Base-by-base conservation (phyloP, 2,888 invertebrate genomes). In the Eudemis profundana region DNA sequence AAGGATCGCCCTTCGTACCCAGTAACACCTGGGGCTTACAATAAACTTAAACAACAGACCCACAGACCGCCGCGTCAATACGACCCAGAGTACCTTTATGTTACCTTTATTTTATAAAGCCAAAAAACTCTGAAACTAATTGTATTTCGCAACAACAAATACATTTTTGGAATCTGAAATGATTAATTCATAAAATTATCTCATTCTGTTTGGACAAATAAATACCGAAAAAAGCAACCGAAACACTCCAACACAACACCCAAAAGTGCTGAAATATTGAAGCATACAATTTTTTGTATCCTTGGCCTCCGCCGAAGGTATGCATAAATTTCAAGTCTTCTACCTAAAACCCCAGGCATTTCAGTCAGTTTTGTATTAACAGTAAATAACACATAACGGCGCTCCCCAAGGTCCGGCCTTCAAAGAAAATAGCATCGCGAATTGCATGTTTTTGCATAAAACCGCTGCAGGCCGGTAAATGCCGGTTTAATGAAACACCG, bases 361-460 rank as follows among this genome's bases (percentile, higher is more conserved):
- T 56, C 56, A 56, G 54, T 49, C 47, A 50, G 57, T 50, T 50
- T 50, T 59, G 33, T 46, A 59, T 51, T 57, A 59, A 50, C 64
- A 59, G 64, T 64, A 59, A 64, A 64, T 64, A 51, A 38, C 64
- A 23, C 33, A 57, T 67, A 71, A 73, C 64, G 56, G 69, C 68
- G 68, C 73, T 72, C 56, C 67, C 62, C 67, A 71, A 68, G 68
- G 72, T 71, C 74, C 75, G 75, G 74, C 75, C 74, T 75, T 74
- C 75, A 74, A 72, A 71, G 69, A 72, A 80, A 79, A 80, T 79
- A 64, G 70, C 61, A 71, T 70, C 61, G 71, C 66, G 69, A 68
- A 72, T 67, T 67, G 71, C 71, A 78, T 72, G 72, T 71, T 72
- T 78, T 75, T 74, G 78, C 74, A 75, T 75, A 76, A 73, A 70